Evolutionary conservation across 53 echinoderm and acorn worm species (phyloP).

Genomic region (Patiria pectinifera): DNA sequence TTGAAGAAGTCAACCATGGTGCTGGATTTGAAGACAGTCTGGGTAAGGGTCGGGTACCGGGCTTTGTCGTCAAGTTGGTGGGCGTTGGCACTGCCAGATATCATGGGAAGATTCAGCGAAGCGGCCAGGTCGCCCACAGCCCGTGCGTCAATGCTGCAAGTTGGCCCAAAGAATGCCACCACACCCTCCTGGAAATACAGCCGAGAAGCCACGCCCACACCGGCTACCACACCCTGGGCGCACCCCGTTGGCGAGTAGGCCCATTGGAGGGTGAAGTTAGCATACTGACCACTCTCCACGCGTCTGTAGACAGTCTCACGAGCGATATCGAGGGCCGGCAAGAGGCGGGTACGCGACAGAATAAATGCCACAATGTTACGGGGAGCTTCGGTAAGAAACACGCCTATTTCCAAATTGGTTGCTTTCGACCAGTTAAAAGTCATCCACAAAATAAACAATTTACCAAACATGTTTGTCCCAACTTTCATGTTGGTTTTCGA

Average conservation of each 20-base stretch:
- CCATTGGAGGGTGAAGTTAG: constrained; percentile 68
- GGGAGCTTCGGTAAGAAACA: too few relatives aligned
- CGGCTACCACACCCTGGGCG: not conserved
- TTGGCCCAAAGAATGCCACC: constrained; percentile 46
- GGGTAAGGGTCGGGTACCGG: constrained; percentile 49
- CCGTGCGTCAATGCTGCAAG: constrained; percentile 15
- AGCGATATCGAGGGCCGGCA: constrained; percentile 81
- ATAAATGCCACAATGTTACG: not conserved
- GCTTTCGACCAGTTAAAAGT: too few relatives aligned
- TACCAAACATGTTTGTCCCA: too few relatives aligned
- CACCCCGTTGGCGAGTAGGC: constrained; percentile 40
- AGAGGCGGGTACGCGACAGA: constrained; percentile 21
- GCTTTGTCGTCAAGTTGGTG: constrained; percentile 51
- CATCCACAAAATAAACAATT: too few relatives aligned
- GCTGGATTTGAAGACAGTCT: not conserved
- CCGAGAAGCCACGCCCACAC: constrained; percentile 31
- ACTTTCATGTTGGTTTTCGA: too few relatives aligned
- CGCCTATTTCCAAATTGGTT: too few relatives aligned
- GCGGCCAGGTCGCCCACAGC: constrained; percentile 50
- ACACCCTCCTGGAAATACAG: constrained; percentile 34
- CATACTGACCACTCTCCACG: constrained; percentile 65
- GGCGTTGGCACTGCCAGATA: constrained; percentile 22
- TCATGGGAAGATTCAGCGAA: constrained; percentile 8
- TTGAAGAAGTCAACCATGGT: not conserved
- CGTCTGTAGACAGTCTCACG: constrained; percentile 64